phyloP scores from a whole-genome alignment of 2,888 invertebrate species.

The Cantharis lateralis region DNA sequence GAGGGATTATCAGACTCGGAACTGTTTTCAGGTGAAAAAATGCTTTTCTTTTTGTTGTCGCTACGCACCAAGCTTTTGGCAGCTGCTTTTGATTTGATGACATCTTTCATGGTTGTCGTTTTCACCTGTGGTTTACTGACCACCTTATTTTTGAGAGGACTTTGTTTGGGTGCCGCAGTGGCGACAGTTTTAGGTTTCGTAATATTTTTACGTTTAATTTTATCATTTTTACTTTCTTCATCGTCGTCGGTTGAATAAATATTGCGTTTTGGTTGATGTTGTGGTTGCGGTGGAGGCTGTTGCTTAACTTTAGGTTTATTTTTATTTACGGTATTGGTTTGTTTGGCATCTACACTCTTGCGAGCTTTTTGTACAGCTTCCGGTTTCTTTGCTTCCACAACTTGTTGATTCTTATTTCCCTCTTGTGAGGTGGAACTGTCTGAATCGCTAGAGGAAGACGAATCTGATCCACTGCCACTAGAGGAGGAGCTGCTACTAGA shows the following conservation, averaged over 20 bases:
- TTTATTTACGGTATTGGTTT: constrained; percentile 30
- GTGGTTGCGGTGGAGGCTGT: constrained; percentile 17
- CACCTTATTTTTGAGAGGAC: background rate
- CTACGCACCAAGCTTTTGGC: background rate
- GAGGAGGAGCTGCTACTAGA: constrained; percentile 71
- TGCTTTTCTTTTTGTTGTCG: constrained; percentile 70
- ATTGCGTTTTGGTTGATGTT: constrained; percentile 49
- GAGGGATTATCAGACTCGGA: constrained; percentile 64
- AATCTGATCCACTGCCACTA: constrained; percentile 71
- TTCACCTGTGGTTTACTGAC: background rate
- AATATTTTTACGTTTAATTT: constrained; percentile 58
- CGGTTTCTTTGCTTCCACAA: constrained; percentile 48
- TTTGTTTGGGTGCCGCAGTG: constrained; percentile 62
- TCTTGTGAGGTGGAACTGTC: constrained; percentile 67
- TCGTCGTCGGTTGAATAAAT: constrained; percentile 49
- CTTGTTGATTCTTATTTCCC: constrained; percentile 47
- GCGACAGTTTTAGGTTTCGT: constrained; percentile 69
- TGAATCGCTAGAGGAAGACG: constrained; percentile 72
- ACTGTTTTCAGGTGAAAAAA: constrained; percentile 81
- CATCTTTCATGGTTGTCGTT: background rate
- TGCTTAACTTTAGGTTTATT: constrained; percentile 29
- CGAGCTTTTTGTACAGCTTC: constrained; percentile 48
- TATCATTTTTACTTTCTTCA: constrained; percentile 53
- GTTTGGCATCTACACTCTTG: constrained; percentile 45
- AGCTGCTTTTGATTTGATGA: constrained; percentile 42